Conservation (phyloP, 2,888 invertebrate genomes). For the Iselma pallidipennis region DNA sequence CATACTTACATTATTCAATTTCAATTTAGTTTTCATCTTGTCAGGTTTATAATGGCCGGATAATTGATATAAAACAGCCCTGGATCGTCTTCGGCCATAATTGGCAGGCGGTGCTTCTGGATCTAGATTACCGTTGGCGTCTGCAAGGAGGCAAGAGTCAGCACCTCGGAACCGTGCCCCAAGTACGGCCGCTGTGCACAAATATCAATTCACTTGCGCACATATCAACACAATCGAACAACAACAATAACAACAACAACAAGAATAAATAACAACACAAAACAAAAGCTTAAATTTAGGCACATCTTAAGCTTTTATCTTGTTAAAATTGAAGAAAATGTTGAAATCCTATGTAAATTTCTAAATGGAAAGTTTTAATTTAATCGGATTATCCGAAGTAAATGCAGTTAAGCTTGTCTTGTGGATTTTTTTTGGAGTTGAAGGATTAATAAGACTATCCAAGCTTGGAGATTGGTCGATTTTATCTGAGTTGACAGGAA, state of each 20-base stretch:
- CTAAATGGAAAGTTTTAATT: too few species aligned
- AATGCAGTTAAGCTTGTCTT: too few species aligned
- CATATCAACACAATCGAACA: conserved; percentile 1
- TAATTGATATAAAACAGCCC: conserved; percentile 94
- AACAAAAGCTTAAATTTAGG: conserved; percentile 5
- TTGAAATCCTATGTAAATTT: too few species aligned
- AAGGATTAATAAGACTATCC: too few species aligned
- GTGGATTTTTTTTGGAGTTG: too few species aligned
- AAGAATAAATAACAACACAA: background rate
- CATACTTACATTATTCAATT: conserved; percentile 94
- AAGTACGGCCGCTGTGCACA: conserved; percentile 73
- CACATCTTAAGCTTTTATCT: too few species aligned
- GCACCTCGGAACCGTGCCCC: conserved; percentile 80
- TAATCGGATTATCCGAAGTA: too few species aligned
- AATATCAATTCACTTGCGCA: conserved; percentile 16
- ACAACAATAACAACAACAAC: conserved; percentile 1
- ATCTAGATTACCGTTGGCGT: conserved; percentile 79
- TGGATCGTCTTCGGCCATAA: conserved; percentile 88
- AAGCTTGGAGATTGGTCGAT: background rate
- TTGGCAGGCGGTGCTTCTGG: conserved; percentile 78
- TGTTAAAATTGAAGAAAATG: too few species aligned
- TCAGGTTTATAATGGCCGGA: conserved; percentile 97
- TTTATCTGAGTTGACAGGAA: background rate
- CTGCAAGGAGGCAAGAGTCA: conserved; percentile 79
- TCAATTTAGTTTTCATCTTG: conserved; percentile 90